Percentiles rank a stretch among this genome's conserved stretches.
These are phyloP conservation scores for Trichechus manatus DNA, from an alignment of 2,113 vertebrate genomes.

Conservation along the genomic window DNA sequence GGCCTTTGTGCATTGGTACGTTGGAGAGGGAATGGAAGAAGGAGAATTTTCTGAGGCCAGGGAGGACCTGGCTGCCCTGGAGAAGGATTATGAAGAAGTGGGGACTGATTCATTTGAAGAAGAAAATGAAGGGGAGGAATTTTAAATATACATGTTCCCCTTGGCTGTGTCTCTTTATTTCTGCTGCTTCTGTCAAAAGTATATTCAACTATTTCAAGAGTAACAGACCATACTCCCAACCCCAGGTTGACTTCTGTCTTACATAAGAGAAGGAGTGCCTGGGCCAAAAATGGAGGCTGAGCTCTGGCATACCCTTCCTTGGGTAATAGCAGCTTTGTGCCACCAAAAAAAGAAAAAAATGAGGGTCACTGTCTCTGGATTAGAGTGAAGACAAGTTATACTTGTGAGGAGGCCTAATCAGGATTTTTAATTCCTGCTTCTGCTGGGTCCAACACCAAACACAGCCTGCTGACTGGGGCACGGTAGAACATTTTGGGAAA, in stretches of 20 bases:
- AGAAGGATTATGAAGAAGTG: conserved; percentile 92
- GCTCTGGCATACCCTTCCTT: not conserved
- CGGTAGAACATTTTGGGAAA: not conserved
- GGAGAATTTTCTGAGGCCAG: conserved; percentile 91
- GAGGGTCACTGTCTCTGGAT: not conserved
- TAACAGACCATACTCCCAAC: not conserved
- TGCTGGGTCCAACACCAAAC: not conserved
- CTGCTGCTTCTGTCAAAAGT: not conserved
- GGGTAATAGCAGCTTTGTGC: not conserved
- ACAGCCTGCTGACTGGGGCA: not conserved
- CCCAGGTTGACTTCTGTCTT: not conserved
- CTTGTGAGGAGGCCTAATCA: not conserved
- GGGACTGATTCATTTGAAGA: conserved; percentile 90
- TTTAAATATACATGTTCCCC: conserved; percentile 79
- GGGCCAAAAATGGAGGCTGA: not conserved
- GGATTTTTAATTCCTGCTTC: not conserved
- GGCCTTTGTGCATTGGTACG: conserved; percentile 92
- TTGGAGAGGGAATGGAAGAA: conserved; percentile 92
- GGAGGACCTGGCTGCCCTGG: conserved; percentile 91
- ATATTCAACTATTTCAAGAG: not conserved
- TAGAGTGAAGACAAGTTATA: not conserved
- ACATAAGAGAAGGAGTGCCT: not conserved
- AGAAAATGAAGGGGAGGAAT: conserved; percentile 88
- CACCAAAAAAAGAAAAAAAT: not conserved
- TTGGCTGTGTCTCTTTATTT: conserved; percentile 39